phyloP scores from a whole-genome alignment of 2,888 invertebrate genomes.

The Torymus tubicola region DNA sequence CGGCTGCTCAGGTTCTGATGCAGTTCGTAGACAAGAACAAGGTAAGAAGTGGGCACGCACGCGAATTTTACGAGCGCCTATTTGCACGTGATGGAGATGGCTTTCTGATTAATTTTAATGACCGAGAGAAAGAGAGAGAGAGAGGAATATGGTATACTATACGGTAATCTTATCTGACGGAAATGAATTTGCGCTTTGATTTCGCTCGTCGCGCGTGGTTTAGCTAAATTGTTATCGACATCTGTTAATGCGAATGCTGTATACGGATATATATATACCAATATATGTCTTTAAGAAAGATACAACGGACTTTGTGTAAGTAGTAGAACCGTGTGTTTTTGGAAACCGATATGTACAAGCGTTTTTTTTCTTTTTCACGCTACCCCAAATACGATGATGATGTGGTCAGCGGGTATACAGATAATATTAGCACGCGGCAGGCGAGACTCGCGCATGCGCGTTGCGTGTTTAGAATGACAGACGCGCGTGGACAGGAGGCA shows the following conservation, averaged over 20 bases:
- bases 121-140: conserved; percentile 3
- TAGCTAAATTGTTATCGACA: too few relatives aligned
- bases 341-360: too few relatives aligned
- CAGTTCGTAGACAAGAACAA: too few relatives aligned
- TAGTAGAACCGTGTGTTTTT: too few relatives aligned
- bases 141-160: neutral
- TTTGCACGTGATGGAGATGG: conserved; percentile 59
- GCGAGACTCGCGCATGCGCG: conserved; percentile 60
- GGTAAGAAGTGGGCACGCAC: conserved; percentile 16
- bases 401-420: conserved; percentile 17
- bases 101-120: conserved; percentile 58
- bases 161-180: conserved; percentile 19
- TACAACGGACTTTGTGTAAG: too few relatives aligned
- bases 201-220: neutral
- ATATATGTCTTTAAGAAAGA: too few relatives aligned
- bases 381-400: neutral
- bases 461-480: conserved; percentile 74
- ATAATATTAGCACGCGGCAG: conserved; percentile 70
- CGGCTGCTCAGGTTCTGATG: too few relatives aligned
- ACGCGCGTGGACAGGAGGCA: conserved; percentile 71
- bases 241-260: too few relatives aligned
- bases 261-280: too few relatives aligned
- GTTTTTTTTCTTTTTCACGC: too few relatives aligned
- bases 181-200: conserved; percentile 6
- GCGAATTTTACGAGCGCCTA: conserved; percentile 42